Conservation (phyloP, 1,140 invertebrate genomes). For the Patella vulgata region DNA sequence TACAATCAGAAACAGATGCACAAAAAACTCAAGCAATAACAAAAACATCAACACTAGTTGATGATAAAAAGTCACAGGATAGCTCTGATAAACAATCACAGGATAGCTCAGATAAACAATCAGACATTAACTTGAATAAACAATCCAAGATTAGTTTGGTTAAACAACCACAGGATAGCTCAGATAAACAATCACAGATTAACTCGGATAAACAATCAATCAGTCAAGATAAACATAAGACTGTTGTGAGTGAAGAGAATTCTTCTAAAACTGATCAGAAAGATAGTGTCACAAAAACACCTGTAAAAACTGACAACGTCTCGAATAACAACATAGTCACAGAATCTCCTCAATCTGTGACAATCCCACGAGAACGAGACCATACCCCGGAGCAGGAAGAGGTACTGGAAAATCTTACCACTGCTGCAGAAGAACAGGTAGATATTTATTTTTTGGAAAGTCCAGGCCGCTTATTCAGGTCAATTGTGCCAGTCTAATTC, state of each 20-base stretch:
- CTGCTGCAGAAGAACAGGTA: slow-evolving; percentile 13
- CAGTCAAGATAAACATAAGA: no score
- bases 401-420: slow-evolving; percentile 18
- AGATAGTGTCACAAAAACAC: no score
- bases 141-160: not conserved
- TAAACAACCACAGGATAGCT: slow-evolving; percentile 3
- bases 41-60: no score
- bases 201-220: no score
- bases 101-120: not conserved
- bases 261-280: no score
- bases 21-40: not conserved
- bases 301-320: slow-evolving; percentile 8
- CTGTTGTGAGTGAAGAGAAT: no score
- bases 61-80: no score
- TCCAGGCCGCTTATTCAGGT: not conserved
- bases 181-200: not conserved
- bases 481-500: not conserved
- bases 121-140: no score
- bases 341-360: slow-evolving; percentile 1
- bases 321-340: slow-evolving; percentile 1
- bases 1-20: not conserved
- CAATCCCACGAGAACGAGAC: not conserved
- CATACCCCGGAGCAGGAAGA: slow-evolving; percentile 3
- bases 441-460: not conserved
- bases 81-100: not conserved